Evolutionary conservation across 2,113 vertebrate species (phyloP).

Genomic region (Mystacornis crossleyi): DNA sequence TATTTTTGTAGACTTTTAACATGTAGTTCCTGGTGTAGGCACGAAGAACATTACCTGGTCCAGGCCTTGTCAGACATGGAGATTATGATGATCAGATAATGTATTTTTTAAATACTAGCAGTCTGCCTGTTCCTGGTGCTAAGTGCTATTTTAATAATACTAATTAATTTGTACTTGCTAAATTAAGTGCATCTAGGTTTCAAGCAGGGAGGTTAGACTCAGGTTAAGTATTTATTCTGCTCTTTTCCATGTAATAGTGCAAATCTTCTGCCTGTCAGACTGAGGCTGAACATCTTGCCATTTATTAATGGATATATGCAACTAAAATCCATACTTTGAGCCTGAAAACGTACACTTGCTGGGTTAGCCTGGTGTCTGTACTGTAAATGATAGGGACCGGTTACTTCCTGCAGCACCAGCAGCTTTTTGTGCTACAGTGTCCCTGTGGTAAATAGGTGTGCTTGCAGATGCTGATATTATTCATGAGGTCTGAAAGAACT

Average conservation of each 20-base stretch:
- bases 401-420: not conserved
- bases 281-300: not conserved
- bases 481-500: not conserved
- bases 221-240: slow-evolving; percentile 1
- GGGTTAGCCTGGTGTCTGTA: not conserved
- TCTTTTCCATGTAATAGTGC: not conserved
- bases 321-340: not conserved
- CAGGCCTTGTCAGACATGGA: not conserved
- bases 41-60: not conserved
- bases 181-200: not conserved
- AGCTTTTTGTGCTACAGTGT: not conserved
- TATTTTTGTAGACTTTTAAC: not conserved
- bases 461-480: not conserved
- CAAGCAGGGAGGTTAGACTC: not conserved
- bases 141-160: slow-evolving; percentile 42
- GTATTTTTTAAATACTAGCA: not conserved
- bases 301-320: not conserved
- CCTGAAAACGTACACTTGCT: not conserved
- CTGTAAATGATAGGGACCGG: not conserved
- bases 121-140: not conserved
- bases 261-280: not conserved
- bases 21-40: not conserved
- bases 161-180: slow-evolving; percentile 23
- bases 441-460: not conserved
- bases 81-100: not conserved